Evolutionary conservation across 2,888 invertebrate genomes (phyloP), one percentile per base, ranked within the genome.

Genomic region (Alloscopus bannaensis): DNA sequence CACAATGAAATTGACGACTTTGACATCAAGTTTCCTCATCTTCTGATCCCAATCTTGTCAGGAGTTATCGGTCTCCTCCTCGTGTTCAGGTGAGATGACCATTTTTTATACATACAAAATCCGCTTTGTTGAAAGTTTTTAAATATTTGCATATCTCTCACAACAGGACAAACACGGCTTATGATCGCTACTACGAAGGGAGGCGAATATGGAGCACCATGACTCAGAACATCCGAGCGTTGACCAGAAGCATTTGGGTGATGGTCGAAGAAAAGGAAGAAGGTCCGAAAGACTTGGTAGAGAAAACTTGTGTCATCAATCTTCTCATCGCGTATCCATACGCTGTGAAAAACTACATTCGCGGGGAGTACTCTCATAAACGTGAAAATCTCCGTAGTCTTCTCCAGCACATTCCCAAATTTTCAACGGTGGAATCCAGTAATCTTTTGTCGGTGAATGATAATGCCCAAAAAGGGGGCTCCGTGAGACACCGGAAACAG

Each of bases 81-180:
- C 2, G 85, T 85, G 8, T 85, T 85, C 36, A 62, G 85, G 85
- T 84, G 71, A 69, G 84, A 79, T 84, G 78, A 64, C n/a, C n/a
- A 60, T 28, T 36, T 4, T 36, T 8, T 60, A 6, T 2, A 2
- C 4, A n/a, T 2, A 29, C 4, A 28, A 13, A 29, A 59, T 28
- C n/a, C n/a, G n/a, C n/a, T 59, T 22, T 55, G 20, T 24, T 36
- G 36, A 45, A 45, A 16, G 3, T n/a, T 45, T 45, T 45, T 11
- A 11, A 45, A 16, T n/a, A 45, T n/a, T 45, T 45, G 18, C 8
- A 18, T 55, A 55, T 55, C n/a, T 24, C 6, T 55, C 24, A 6
- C 8, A 24, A 11, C 18, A 36, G 13, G 22, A 31, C 11, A 18
- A 18, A 11, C 20, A 60, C 6, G n/a, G 13, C 28, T n/a, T n/a